phyloP scores from a whole-genome alignment of 2,797 vertebrate species.

The Remorina albescens region DNA sequence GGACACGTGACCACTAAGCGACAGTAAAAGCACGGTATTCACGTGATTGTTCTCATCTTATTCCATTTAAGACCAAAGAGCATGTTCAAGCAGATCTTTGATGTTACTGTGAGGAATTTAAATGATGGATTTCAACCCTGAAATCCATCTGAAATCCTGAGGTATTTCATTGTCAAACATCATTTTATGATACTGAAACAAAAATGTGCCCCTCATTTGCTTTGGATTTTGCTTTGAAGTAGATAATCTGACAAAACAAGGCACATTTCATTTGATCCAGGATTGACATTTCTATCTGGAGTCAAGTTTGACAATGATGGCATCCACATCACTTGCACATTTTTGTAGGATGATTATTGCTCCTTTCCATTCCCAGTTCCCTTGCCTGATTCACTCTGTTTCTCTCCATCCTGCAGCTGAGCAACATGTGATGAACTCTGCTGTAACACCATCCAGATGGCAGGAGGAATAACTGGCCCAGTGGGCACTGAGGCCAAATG shows the following conservation, averaged over 20 bases:
- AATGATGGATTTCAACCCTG: conserved; percentile 10
- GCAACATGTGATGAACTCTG: conserved; percentile 65
- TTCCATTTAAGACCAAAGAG: conserved; percentile 30
- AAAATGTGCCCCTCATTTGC: conserved; percentile 28
- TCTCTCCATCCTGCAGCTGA: conserved; percentile 38
- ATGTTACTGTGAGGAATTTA: conserved; percentile 15
- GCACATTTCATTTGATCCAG: conserved; percentile 25
- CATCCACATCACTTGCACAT: conserved; percentile 36
- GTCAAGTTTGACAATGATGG: conserved; percentile 44
- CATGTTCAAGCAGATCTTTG: conserved; percentile 1
- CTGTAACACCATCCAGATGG: conserved; percentile 79
- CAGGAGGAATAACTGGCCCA: conserved; percentile 56
- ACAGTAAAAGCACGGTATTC: conserved; percentile 55
- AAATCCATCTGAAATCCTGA: conserved; percentile 26
- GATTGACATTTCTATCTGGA: conserved; percentile 19
- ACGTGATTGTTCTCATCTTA: neutral
- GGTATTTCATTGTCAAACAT: conserved; percentile 34
- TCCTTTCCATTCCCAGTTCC: conserved; percentile 4
- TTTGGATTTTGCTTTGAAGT: conserved; percentile 44
- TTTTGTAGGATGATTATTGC: conserved; percentile 39
- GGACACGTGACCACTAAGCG: conserved; percentile 53
- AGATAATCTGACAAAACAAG: conserved; percentile 23
- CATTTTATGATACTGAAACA: conserved; percentile 26
- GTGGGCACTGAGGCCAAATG: conserved; percentile 67
- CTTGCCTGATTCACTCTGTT: conserved; percentile 41